A percentile compares a stretch with the other conserved stretches of the same genome.
These are phyloP conservation scores for Micromussa lordhowensis DNA, from an alignment of 92 coral and sea anemone species.

Conservation along the genomic window DNA sequence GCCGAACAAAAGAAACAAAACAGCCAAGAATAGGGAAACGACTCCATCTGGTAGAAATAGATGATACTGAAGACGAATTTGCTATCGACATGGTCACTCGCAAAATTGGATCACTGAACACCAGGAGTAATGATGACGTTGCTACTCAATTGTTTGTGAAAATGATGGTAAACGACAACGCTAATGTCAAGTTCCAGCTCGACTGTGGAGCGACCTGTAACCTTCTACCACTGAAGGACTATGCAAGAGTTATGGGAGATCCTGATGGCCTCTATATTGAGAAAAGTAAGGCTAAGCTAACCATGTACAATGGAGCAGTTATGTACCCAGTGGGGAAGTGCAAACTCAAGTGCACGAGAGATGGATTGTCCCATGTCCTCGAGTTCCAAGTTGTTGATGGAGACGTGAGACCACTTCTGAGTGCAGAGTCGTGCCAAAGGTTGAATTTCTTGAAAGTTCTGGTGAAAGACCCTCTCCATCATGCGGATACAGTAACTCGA, in stretches of 20 bases:
- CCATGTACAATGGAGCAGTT: slow-evolving; percentile 73
- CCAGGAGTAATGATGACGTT: slow-evolving; percentile 28
- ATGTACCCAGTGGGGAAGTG: slow-evolving; percentile 66
- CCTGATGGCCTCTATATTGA: slow-evolving; percentile 62
- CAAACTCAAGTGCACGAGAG: slow-evolving; percentile 62
- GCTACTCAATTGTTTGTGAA: slow-evolving; percentile 56
- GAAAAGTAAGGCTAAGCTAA: slow-evolving; percentile 60
- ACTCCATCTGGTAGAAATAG: too few species aligned
- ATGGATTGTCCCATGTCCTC: slow-evolving; percentile 55
- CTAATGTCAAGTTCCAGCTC: slow-evolving; percentile 51
- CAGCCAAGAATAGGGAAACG: slow-evolving; percentile 2
- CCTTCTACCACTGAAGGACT: slow-evolving; percentile 63
- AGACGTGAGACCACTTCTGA: slow-evolving; percentile 46
- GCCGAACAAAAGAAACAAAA: slow-evolving; percentile 44
- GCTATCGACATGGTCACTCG: too few species aligned
- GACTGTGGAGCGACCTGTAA: slow-evolving; percentile 69
- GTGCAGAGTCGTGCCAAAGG: slow-evolving; percentile 65
- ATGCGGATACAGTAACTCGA: slow-evolving; percentile 35
- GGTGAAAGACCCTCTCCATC: slow-evolving; percentile 49
- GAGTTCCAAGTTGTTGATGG: slow-evolving; percentile 57
- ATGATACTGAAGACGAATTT: too few species aligned
- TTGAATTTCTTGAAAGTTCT: slow-evolving; percentile 49
- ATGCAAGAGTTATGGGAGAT: slow-evolving; percentile 60
- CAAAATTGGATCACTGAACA: slow-evolving; percentile 48
- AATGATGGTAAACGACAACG: slow-evolving; percentile 60